phyloP scores from a whole-genome alignment of 2,888 invertebrate genomes.

The Drosophila pegasa region DNA sequence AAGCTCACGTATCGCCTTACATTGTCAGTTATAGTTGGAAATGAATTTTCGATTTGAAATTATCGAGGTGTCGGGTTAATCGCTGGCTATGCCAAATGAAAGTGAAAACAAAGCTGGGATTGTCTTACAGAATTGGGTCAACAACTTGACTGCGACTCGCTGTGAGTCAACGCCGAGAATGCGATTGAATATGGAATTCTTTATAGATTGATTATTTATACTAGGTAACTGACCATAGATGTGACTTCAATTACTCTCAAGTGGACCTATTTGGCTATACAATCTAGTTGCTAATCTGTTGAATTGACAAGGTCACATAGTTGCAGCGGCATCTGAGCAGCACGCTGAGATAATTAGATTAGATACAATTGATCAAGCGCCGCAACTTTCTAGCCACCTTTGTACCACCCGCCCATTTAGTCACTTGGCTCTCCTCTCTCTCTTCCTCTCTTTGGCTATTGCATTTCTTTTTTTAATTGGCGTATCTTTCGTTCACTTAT shows the following conservation, averaged over 20 bases:
- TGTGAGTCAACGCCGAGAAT: constrained; percentile 41
- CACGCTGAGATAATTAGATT: constrained; percentile 35
- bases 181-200: not conserved
- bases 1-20: constrained; percentile 42
- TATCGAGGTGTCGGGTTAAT: constrained; percentile 43
- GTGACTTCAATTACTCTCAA: constrained; percentile 37
- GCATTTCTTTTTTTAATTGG: constrained; percentile 5
- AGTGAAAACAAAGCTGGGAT: constrained; percentile 48
- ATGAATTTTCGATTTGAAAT: constrained; percentile 28
- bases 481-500: constrained; percentile 5
- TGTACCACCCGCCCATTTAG: not conserved
- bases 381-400: constrained; percentile 19
- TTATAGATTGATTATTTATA: constrained; percentile 1
- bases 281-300: constrained; percentile 31
- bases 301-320: constrained; percentile 62
- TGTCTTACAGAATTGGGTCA: constrained; percentile 65
- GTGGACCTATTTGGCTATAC: constrained; percentile 21
- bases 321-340: constrained; percentile 20
- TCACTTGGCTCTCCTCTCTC: not conserved
- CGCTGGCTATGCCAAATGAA: constrained; percentile 31
- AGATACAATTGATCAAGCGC: constrained; percentile 18
- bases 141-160: constrained; percentile 50
- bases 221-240: constrained; percentile 8
- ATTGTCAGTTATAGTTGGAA: constrained; percentile 27
- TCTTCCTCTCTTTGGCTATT: constrained; percentile 3